Conservation (phyloP, 2,888 invertebrate species). For the Margaritifera margaritifera region DNA sequence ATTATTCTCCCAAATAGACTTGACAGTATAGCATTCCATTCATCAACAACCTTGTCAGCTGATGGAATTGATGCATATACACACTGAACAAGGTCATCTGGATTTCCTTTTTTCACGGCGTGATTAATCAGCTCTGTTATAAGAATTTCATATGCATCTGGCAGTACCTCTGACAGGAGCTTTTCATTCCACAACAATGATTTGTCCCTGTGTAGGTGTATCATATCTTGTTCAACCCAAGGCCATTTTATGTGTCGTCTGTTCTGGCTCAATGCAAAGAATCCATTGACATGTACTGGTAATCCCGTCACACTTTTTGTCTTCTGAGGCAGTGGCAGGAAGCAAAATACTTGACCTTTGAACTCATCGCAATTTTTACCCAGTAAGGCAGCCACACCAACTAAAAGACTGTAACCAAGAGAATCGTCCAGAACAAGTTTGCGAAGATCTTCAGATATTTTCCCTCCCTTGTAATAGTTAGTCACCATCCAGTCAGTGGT, state of each 20-base stretch:
- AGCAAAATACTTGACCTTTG: conserved; percentile 66
- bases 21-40: conserved; percentile 45
- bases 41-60: conserved; percentile 13
- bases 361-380: conserved; percentile 8
- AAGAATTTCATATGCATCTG: conserved; percentile 43
- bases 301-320: conserved; percentile 58
- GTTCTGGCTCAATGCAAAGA: conserved; percentile 65
- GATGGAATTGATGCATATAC: conserved; percentile 33
- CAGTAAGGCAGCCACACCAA: conserved; percentile 31
- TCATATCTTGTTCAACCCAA: conserved; percentile 34
- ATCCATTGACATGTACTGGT: conserved; percentile 67
- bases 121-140: conserved; percentile 32
- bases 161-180: conserved; percentile 55
- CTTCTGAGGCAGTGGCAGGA: conserved; percentile 64
- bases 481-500: conserved; percentile 40
- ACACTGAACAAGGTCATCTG: conserved; percentile 4
- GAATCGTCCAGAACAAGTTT: conserved; percentile 8
- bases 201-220: conserved; percentile 42
- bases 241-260: conserved; percentile 67
- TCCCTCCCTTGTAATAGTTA: conserved; percentile 36
- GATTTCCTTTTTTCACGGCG: conserved; percentile 7
- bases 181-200: conserved; percentile 61
- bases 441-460: conserved; percentile 29
- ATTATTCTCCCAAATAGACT: conserved; percentile 7
- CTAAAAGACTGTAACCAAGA: conserved; percentile 32